Evolutionary conservation across 2,888 invertebrate genomes (phyloP).

Genomic region (Euzophera pinguis): DNA sequence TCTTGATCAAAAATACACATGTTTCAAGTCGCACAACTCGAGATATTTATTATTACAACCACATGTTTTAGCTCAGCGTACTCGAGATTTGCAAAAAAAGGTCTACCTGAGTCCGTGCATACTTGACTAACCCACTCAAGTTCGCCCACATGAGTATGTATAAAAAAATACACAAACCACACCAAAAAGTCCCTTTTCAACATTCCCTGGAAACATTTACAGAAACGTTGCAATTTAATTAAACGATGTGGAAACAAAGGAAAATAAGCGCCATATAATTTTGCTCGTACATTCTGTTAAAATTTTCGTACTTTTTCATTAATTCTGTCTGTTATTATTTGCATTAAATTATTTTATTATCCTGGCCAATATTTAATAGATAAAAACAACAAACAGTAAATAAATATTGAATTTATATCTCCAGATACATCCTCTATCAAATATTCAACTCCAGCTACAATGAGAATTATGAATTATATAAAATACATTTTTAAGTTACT

Average conservation of each 20-base stretch:
- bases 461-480: too few relatives aligned
- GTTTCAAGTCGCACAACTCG: not conserved
- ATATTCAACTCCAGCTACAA: too few relatives aligned
- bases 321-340: not conserved
- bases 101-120: slow-evolving; percentile 36
- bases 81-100: slow-evolving; percentile 29
- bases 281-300: not conserved
- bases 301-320: not conserved
- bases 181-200: slow-evolving; percentile 9
- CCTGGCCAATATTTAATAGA: too few relatives aligned
- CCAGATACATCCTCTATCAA: too few relatives aligned
- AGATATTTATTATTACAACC: slow-evolving; percentile 1
- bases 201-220: slow-evolving; percentile 5
- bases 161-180: slow-evolving; percentile 4
- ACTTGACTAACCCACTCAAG: slow-evolving; percentile 15
- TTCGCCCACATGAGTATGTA: not conserved
- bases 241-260: slow-evolving; percentile 8
- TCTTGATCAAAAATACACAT: not conserved
- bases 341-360: too few relatives aligned
- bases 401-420: too few relatives aligned
- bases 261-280: slow-evolving; percentile 24
- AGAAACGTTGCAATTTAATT: slow-evolving; percentile 6
- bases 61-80: slow-evolving; percentile 2
- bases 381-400: too few relatives aligned
- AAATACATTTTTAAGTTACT: too few relatives aligned